Evolutionary conservation across 2,888 invertebrate genomes (phyloP).

Genomic region (Dinocampus coccinellae): DNA sequence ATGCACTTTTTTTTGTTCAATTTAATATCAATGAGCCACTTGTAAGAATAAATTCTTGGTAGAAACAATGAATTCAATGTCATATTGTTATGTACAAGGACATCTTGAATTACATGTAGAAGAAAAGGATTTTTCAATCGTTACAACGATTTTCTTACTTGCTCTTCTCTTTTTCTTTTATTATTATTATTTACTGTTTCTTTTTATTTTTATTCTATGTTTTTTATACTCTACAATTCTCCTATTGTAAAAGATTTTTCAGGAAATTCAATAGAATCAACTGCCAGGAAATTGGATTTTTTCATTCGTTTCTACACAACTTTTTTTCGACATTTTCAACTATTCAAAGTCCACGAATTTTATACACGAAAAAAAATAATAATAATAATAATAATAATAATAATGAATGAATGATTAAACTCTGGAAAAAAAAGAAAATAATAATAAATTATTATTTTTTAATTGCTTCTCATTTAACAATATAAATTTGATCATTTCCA

Average conservation of each 20-base stretch:
- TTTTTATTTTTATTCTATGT: too few species aligned
- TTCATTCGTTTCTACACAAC: neutral
- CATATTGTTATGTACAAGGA: conserved; percentile 3
- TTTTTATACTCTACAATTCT: neutral
- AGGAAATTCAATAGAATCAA: neutral
- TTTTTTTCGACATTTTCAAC: conserved; percentile 6
- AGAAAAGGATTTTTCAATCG: conserved; percentile 10
- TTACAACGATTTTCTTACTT: conserved; percentile 13
- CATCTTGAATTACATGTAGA: neutral
- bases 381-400: too few species aligned
- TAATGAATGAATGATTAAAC: too few species aligned
- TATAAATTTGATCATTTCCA: neutral
- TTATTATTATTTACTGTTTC: too few species aligned
- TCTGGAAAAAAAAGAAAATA: neutral
- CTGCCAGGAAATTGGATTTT: conserved; percentile 2
- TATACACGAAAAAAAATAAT: neutral
- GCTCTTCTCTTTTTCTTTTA: neutral
- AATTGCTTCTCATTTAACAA: neutral
- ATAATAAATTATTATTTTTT: neutral
- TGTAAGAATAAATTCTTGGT: neutral
- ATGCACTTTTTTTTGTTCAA: neutral
- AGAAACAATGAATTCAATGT: neutral
- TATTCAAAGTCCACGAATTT: conserved; percentile 18
- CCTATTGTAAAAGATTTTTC: neutral
- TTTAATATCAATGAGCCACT: neutral